Percentiles rank a stretch among this genome's conserved stretches.
Conservation (phyloP, 2,888 invertebrate species). For the Rhagonycha lutea region DNA sequence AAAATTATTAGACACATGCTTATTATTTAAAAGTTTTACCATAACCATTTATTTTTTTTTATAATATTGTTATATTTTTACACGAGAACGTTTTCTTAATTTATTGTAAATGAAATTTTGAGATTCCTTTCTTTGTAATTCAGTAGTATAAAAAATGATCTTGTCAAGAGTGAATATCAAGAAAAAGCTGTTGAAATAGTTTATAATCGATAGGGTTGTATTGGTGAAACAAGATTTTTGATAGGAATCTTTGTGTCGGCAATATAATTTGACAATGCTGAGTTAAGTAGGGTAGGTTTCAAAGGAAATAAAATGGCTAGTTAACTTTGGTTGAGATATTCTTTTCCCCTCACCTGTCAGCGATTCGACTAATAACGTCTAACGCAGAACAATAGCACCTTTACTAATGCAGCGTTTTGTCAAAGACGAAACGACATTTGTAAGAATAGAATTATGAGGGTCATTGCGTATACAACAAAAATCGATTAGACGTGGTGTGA, state of each 20-base stretch:
- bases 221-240: constrained; percentile 34
- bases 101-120: neutral
- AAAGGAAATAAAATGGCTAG: constrained; percentile 26
- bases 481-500: constrained; percentile 38
- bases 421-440: constrained; percentile 33
- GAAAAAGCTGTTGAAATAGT: neutral
- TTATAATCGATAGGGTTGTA: constrained; percentile 1
- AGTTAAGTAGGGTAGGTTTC: constrained; percentile 26
- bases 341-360: constrained; percentile 29
- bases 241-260: constrained; percentile 32
- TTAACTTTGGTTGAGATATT: constrained; percentile 28
- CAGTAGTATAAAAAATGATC: neutral
- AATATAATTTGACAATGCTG: constrained; percentile 35
- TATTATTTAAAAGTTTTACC: neutral
- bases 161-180: neutral
- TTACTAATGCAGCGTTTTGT: constrained; percentile 38
- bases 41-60: neutral
- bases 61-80: neutral
- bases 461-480: constrained; percentile 41
- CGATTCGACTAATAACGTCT: constrained; percentile 36
- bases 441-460: constrained; percentile 42
- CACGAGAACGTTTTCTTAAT: neutral
- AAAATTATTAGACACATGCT: too few relatives aligned
- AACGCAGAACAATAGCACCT: constrained; percentile 39
- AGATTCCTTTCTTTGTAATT: neutral